phyloP scores from a whole-genome alignment of 2,113 vertebrate species.

The Notechis scutatus region DNA sequence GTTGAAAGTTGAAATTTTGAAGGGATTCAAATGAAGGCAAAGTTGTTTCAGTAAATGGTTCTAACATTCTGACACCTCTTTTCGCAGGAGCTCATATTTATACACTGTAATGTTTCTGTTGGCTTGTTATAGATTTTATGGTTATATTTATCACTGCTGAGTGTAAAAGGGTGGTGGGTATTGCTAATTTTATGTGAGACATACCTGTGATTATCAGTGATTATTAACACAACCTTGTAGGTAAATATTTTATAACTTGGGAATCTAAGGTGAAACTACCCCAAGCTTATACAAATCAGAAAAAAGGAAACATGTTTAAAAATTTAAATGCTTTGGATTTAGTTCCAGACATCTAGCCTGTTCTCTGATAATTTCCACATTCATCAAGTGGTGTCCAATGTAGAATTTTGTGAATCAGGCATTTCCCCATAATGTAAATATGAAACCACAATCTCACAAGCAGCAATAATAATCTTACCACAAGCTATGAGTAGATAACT shows the following conservation, averaged over 20 bases:
- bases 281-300: background rate
- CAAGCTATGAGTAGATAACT: background rate
- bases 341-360: background rate
- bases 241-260: background rate
- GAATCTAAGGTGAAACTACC: background rate
- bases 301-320: background rate
- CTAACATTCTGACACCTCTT: background rate
- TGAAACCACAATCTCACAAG: background rate
- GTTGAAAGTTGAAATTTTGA: background rate
- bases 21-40: conserved; percentile 26
- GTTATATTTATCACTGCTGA: background rate
- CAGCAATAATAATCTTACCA: background rate
- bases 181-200: background rate
- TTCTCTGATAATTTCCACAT: background rate
- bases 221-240: background rate
- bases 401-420: background rate
- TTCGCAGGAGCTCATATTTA: background rate
- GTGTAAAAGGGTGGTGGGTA: fast-evolving
- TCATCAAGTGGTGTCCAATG: background rate
- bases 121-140: background rate
- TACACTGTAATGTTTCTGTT: background rate
- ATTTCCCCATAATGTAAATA: background rate
- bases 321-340: background rate
- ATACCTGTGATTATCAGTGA: background rate
- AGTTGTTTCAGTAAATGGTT: background rate